Evolutionary conservation across 2,797 vertebrate genomes (phyloP), one percentile per base, ranked within the genome.

Genomic region (Helostoma temminkii): DNA sequence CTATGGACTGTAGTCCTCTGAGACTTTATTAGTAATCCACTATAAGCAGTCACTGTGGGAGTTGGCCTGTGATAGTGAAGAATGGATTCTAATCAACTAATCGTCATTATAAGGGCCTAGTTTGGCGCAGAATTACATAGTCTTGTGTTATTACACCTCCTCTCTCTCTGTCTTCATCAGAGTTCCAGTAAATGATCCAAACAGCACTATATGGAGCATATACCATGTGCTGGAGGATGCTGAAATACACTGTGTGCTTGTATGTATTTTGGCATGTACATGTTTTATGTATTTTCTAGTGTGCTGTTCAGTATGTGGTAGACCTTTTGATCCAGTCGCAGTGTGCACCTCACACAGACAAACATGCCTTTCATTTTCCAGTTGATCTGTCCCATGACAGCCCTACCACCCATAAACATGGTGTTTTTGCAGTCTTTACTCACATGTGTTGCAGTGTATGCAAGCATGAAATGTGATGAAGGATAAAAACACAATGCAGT

Each of bases 1-100:
- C 71, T 83, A 69, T 61, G 57, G 69, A 59, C 72, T 50, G 30
- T 11, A 32, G 52, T 86, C 84, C 84, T 81, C 50, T 43, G 78
- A 84, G 84, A 86, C 80, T 83, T 88, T 87, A 89, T 90, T 82
- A 88, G 57, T 42, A 64, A 60, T 80, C 66, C 77, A 88, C 81
- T 89, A 74, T 77, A 80, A 69, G 45, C 59, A 2, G 19, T 66
- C 77, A 84, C 57, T 60, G 69, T 79, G 66, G 70, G 69, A 71
- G 66, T 65, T 55, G 63, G 45, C 65, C 68, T 81, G 58, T 76
- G 42, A 78, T 83, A n/a, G 81, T 89, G 82, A 88, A 77, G 59
- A 75, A 88, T 87, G 76, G 83, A 71, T 68, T 82, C 61, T 79
- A 77, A 87, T 83, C 76, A 81, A 78, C 79, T 71, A 77, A 68